Evolutionary conservation across 2,113 vertebrate species (phyloP).

Genomic region (Mustela lutreola): DNA sequence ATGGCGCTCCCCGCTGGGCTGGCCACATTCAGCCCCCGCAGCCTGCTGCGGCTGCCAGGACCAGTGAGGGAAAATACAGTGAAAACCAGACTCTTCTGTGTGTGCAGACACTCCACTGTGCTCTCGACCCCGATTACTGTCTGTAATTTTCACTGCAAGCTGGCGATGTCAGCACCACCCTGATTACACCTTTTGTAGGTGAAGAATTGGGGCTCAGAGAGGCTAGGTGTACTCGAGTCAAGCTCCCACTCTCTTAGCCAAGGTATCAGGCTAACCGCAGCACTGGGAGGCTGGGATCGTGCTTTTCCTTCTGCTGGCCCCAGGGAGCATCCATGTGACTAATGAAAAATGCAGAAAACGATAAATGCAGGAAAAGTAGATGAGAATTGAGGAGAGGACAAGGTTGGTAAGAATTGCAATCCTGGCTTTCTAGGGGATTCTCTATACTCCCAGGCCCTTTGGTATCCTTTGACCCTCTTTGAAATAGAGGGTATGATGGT

Average conservation of each 20-base stretch:
- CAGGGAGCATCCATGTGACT: neutral
- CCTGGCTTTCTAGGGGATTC: neutral
- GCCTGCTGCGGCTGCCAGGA: neutral
- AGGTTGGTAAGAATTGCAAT: neutral
- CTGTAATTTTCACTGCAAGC: neutral
- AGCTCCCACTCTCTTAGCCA: neutral
- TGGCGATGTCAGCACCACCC: neutral
- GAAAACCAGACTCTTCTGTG: neutral
- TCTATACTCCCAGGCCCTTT: neutral
- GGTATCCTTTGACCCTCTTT: neutral
- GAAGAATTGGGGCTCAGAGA: neutral
- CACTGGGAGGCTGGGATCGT: neutral
- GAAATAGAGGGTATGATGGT: neutral
- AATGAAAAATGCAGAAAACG: neutral
- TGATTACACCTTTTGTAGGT: neutral
- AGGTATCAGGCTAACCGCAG: too few relatives aligned
- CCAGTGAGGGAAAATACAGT: neutral
- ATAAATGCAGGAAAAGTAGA: neutral
- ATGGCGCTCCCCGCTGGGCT: rapidly evolving
- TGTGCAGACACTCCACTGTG: too few relatives aligned
- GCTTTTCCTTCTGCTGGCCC: neutral
- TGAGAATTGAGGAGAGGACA: neutral
- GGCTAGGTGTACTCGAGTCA: neutral
- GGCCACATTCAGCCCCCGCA: too few relatives aligned
- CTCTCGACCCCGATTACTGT: neutral